A percentile compares a stretch with the other conserved stretches of the same genome.
Conservation (phyloP, 1,140 invertebrate genomes). For the Idris sp. region DNA sequence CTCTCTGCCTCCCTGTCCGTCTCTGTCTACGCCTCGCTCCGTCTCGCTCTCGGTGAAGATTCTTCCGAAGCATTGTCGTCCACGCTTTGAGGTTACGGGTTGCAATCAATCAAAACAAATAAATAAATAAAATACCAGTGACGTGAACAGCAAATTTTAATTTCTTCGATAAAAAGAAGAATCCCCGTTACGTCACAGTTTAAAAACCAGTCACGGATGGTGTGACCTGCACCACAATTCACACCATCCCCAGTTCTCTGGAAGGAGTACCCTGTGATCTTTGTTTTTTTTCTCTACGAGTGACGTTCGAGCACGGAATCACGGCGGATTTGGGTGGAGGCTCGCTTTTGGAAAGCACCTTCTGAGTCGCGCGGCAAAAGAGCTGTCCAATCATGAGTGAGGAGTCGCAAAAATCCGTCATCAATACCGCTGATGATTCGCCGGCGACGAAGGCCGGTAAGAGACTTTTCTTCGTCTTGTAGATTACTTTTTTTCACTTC, state of each 20-base stretch:
- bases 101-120: not conserved
- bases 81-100: constrained; percentile 6
- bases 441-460: constrained; percentile 52
- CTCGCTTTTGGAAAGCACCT: not conserved
- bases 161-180: too few species aligned
- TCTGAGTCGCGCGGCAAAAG: too few species aligned
- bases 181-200: too few species aligned
- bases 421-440: constrained; percentile 36
- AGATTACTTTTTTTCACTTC: too few species aligned
- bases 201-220: too few species aligned
- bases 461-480: constrained; percentile 1
- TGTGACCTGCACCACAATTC: too few species aligned
- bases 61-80: too few species aligned
- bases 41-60: constrained; percentile 8
- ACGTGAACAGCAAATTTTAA: too few species aligned
- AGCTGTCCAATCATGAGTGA: constrained; percentile 44
- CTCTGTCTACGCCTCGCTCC: too few species aligned
- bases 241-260: not conserved
- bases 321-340: constrained; percentile 19
- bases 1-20: constrained; percentile 2
- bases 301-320: not conserved
- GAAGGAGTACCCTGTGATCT: not conserved
- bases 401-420: constrained; percentile 33
- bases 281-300: too few species aligned
- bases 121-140: too few species aligned